phyloP scores from a whole-genome alignment of 1,140 invertebrate species.

The Eupristina koningsbergeri region DNA sequence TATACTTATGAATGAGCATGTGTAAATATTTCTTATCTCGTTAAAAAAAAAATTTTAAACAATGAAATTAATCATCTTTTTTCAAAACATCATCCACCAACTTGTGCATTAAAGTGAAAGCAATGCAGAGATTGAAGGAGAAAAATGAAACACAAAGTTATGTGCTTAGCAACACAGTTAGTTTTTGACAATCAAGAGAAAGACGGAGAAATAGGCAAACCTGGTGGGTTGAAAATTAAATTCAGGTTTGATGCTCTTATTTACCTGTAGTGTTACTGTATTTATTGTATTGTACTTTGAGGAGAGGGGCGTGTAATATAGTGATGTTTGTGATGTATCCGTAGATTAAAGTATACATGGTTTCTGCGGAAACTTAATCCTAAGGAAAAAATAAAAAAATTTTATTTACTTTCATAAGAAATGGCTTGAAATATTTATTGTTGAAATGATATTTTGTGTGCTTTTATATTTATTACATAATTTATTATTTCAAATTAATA shows the following conservation, averaged over 20 bases:
- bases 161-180: neutral
- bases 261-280: neutral
- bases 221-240: neutral
- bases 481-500: no score
- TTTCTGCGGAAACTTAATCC: conserved; percentile 10
- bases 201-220: no score
- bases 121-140: neutral
- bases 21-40: neutral
- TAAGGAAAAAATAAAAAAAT: neutral
- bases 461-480: no score
- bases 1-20: no score
- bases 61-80: no score
- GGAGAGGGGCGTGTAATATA: neutral
- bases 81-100: neutral
- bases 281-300: conserved; percentile 19
- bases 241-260: neutral
- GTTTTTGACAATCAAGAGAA: neutral
- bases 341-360: conserved; percentile 4
- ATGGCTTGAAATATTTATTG: no score
- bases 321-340: conserved; percentile 5
- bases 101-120: conserved; percentile 5
- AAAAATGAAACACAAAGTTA: neutral
- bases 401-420: no score
- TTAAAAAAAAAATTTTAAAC: no score
- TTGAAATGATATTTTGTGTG: no score